Evolutionary conservation across 2,797 vertebrate genomes (phyloP).

Genomic region (Hirundo rustica): DNA sequence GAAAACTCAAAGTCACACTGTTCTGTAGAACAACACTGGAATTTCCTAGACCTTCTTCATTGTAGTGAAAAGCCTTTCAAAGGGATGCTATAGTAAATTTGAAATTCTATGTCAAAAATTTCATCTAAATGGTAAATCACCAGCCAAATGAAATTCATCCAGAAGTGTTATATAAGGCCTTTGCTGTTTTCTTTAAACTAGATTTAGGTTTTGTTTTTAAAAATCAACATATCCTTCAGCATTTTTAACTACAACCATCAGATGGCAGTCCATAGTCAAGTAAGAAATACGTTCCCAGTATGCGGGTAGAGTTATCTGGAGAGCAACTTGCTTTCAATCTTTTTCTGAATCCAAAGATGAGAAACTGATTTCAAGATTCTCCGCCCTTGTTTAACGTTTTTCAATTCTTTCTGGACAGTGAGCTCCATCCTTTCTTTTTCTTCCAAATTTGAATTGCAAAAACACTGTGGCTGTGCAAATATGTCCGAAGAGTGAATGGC

Average conservation of each 20-base stretch:
- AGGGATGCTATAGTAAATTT: background rate
- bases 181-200: background rate
- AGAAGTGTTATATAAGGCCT: background rate
- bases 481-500: background rate
- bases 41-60: background rate
- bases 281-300: background rate
- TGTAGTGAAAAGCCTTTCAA: background rate
- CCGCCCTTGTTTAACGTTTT: background rate
- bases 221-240: background rate
- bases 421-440: background rate
- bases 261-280: slow-evolving; percentile 49
- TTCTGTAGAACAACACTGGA: background rate
- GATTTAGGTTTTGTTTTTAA: background rate
- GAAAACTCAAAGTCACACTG: background rate
- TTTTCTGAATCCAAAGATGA: background rate
- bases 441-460: background rate
- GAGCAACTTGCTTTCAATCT: background rate
- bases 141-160: background rate
- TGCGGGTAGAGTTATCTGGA: background rate
- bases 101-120: background rate
- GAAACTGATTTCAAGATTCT: background rate
- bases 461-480: background rate
- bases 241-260: slow-evolving; percentile 39
- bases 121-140: background rate
- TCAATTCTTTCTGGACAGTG: background rate